A percentile compares a stretch with the other conserved stretches of the same genome.
Conservation (phyloP, 2,888 invertebrate genomes). For the Sylvicola cinctus region DNA sequence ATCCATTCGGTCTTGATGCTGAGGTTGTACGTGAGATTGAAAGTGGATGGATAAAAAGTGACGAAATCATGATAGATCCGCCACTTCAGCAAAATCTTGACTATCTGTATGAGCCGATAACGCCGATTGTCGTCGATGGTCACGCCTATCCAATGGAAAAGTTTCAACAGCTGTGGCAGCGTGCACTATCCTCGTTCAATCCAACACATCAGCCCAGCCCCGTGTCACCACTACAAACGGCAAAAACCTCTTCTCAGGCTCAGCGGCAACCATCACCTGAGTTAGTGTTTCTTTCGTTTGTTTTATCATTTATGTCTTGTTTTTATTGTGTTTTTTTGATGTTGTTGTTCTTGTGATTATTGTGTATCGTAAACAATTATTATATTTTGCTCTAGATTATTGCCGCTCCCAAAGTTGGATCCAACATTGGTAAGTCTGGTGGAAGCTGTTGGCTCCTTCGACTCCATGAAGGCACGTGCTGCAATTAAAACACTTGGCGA, state of each 20-base stretch:
- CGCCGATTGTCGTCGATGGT: slow-evolving; percentile 30
- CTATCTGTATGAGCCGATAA: slow-evolving; percentile 26
- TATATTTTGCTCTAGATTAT: neutral
- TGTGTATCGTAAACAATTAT: neutral
- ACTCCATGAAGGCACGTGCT: slow-evolving; percentile 33
- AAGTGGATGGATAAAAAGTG: slow-evolving; percentile 22
- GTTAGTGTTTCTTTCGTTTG: too few relatives aligned
- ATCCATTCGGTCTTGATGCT: slow-evolving; percentile 61
- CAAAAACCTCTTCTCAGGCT: slow-evolving; percentile 13
- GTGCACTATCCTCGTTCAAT: too few relatives aligned
- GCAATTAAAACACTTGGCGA: slow-evolving; percentile 23
- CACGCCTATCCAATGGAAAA: slow-evolving; percentile 22
- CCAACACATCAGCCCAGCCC: too few relatives aligned
- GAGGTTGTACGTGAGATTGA: slow-evolving; percentile 50
- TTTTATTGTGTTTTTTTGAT: too few relatives aligned
- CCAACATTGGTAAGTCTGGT: slow-evolving; percentile 26
- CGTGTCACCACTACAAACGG: slow-evolving; percentile 6
- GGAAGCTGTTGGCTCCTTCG: slow-evolving; percentile 40
- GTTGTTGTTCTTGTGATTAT: too few relatives aligned
- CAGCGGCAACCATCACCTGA: slow-evolving; percentile 1
- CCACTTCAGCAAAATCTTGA: slow-evolving; percentile 20
- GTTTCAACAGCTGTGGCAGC: slow-evolving; percentile 18
- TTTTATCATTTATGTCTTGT: too few relatives aligned
- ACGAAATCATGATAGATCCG: slow-evolving; percentile 26
- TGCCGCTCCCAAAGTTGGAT: slow-evolving; percentile 16